These are phyloP conservation scores for Trogon surrucura DNA, from an alignment of 2,113 vertebrate species.

Conservation along the genomic window DNA sequence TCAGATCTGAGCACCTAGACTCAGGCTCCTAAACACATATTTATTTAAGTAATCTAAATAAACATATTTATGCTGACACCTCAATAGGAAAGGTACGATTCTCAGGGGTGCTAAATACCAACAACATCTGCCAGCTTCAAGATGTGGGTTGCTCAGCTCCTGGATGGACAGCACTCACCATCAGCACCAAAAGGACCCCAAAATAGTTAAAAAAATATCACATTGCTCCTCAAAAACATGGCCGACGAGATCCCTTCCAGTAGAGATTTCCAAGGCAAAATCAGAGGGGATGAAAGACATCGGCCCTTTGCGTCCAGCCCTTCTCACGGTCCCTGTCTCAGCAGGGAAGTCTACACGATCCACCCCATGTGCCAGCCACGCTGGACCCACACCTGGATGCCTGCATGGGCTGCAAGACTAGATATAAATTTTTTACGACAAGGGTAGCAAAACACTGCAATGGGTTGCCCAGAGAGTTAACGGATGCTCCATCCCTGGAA, in stretches of 20 bases:
- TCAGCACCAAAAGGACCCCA: neutral
- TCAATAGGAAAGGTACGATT: slow-evolving; percentile 44
- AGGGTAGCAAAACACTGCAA: neutral
- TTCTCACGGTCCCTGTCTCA: fast-evolving
- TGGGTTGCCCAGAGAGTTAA: neutral
- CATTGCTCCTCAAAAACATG: neutral
- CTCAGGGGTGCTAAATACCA: slow-evolving; percentile 32
- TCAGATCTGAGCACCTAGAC: slow-evolving; percentile 49
- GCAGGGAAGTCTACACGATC: neutral
- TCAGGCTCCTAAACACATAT: slow-evolving; percentile 60
- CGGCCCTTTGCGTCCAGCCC: neutral
- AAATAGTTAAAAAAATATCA: neutral
- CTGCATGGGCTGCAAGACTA: fast-evolving
- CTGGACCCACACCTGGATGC: neutral
- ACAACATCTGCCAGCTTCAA: slow-evolving; percentile 1
- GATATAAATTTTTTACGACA: neutral
- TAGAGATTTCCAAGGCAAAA: neutral
- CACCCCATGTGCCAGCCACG: neutral
- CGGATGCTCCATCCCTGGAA: too few relatives aligned
- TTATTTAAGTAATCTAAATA: slow-evolving; percentile 70
- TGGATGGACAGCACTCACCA: neutral
- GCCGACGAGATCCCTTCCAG: neutral
- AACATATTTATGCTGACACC: slow-evolving; percentile 63
- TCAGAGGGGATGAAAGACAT: neutral
- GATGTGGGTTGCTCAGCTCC: neutral